Conservation (phyloP, 2,797 vertebrate genomes). For the Mergus octosetaceus region DNA sequence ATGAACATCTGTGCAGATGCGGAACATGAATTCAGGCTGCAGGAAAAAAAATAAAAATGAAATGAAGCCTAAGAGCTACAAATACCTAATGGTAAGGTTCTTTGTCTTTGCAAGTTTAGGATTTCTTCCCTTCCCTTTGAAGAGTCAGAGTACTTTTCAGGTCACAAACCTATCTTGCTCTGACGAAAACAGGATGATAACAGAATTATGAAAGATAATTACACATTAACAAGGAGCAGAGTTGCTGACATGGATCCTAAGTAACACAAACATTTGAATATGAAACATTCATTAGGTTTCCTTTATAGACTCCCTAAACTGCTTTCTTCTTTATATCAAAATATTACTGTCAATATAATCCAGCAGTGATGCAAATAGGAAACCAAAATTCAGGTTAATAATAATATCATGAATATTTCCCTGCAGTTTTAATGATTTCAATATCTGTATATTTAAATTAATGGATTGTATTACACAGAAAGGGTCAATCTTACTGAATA, state of each 20-base stretch:
- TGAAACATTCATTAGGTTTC: neutral
- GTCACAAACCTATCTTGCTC: neutral
- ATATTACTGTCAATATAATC: neutral
- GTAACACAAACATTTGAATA: neutral
- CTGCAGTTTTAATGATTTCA: neutral
- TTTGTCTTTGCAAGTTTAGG: neutral
- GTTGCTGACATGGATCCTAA: neutral
- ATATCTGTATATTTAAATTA: neutral
- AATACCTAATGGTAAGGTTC: neutral
- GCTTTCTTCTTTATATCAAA: neutral
- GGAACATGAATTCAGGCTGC: neutral
- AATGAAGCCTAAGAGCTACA: neutral
- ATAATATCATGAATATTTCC: neutral
- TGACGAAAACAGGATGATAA: neutral
- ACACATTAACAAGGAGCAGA: neutral
- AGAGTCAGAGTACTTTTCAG: neutral
- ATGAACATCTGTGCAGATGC: constrained; percentile 19
- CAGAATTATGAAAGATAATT: neutral
- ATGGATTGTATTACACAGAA: neutral
- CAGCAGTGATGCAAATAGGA: neutral
- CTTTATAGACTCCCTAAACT: neutral
- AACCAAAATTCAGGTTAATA: neutral
- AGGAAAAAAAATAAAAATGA: neutral
- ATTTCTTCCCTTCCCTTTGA: neutral
- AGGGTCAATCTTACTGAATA: neutral